A percentile compares a stretch with the other conserved stretches of the same genome.
These are phyloP conservation scores for Caenorhabditis inopinata DNA, from an alignment of 1,140 invertebrate species.

Conservation along the genomic window DNA sequence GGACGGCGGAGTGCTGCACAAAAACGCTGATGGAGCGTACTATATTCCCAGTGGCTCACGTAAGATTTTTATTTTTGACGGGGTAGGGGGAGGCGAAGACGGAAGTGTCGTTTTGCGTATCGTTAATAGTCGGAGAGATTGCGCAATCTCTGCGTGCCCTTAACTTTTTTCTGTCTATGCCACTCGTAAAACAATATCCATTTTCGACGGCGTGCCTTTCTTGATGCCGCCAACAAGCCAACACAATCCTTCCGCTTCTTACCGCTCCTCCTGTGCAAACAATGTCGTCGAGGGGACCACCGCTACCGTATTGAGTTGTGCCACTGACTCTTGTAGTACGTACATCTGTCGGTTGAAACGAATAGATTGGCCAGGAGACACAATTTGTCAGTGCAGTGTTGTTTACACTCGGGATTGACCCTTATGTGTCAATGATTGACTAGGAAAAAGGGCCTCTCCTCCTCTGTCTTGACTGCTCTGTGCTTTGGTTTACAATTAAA, in stretches of 20 bases:
- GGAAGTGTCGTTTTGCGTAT: too few species aligned
- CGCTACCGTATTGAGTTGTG: conserved; percentile 10
- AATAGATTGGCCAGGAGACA: background rate
- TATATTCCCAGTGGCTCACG: conserved; percentile 37
- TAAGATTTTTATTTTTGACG: background rate
- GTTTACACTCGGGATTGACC: conserved; percentile 32
- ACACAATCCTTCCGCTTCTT: conserved; percentile 3
- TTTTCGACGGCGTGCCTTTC: background rate
- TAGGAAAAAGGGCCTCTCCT: background rate
- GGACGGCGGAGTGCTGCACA: conserved; percentile 27
- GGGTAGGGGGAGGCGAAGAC: too few species aligned
- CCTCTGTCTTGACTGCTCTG: background rate
- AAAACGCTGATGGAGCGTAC: conserved; percentile 36
- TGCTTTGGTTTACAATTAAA: too few species aligned
- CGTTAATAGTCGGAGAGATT: background rate
- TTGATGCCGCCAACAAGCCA: background rate
- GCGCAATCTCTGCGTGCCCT: background rate
- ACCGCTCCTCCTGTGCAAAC: conserved; percentile 21
- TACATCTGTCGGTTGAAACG: conserved; percentile 26
- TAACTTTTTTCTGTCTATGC: background rate
- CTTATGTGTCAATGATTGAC: conserved; percentile 28
- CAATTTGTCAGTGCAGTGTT: conserved; percentile 16
- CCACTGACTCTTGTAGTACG: background rate
- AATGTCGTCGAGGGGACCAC: background rate
- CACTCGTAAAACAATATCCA: conserved; percentile 7